A percentile compares a stretch with the other conserved stretches of the same genome.
Evolutionary conservation across 2,888 invertebrate genomes (phyloP).

Genomic region (Nymphalis urticae): DNA sequence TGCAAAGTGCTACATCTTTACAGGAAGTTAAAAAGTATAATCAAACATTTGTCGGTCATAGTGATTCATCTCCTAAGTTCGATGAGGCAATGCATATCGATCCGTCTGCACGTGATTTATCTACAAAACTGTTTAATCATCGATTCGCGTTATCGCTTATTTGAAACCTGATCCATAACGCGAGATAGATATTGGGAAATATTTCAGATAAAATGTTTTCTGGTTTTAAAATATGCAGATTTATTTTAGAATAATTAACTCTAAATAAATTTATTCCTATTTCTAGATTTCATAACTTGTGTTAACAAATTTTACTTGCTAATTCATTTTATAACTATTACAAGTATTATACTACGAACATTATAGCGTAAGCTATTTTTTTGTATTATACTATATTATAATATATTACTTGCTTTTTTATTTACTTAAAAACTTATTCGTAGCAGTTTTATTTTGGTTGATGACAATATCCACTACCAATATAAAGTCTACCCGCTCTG

Average conservation of each 20-base stretch:
- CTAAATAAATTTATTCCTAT: background rate
- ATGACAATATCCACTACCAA: too few relatives aligned
- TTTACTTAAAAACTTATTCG: too few relatives aligned
- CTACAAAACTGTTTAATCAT: conserved; percentile 32
- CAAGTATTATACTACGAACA: background rate
- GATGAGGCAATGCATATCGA: conserved; percentile 20
- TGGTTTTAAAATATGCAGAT: background rate
- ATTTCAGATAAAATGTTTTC: conserved; percentile 5
- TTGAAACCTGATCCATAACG: conserved; percentile 8
- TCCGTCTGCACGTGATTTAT: conserved; percentile 41
- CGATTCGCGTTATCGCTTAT: conserved; percentile 22
- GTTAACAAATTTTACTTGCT: background rate
- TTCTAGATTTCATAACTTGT: background rate
- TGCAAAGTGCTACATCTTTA: conserved; percentile 15
- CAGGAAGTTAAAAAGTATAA: conserved; percentile 20
- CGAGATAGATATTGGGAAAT: conserved; percentile 9
- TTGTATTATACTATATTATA: too few relatives aligned
- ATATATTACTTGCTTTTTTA: too few relatives aligned
- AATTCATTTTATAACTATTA: background rate
- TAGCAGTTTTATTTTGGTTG: too few relatives aligned
- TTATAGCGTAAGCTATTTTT: background rate
- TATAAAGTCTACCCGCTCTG: too few relatives aligned
- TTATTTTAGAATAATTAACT: background rate
- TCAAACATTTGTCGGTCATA: conserved; percentile 7
- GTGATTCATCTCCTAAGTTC: conserved; percentile 6